Evolutionary conservation across 2,797 vertebrate species (phyloP).

Genomic region (Phoebastria nigripes): DNA sequence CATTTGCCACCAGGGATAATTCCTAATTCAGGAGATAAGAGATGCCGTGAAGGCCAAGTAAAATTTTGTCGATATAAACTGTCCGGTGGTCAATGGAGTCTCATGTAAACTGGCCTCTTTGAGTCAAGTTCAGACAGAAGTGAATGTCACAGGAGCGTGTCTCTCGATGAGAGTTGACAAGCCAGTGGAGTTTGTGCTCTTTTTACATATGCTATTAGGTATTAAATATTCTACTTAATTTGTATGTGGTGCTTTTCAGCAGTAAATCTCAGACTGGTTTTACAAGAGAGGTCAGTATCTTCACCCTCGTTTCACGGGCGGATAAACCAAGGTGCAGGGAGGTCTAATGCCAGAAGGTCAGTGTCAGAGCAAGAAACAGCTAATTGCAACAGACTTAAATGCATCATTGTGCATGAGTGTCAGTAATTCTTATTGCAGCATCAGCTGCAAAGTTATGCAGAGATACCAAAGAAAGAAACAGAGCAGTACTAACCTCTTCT

Average conservation of each 20-base stretch:
- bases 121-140: not conserved
- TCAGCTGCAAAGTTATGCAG: not conserved
- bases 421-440: not conserved
- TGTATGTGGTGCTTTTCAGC: not conserved
- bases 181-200: not conserved
- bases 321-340: not conserved
- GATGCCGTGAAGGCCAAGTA: not conserved
- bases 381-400: constrained; percentile 31
- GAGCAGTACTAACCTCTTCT: not conserved
- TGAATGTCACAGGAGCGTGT: rapidly evolving
- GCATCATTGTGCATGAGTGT: not conserved
- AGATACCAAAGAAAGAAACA: not conserved
- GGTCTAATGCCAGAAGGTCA: not conserved
- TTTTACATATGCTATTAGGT: not conserved
- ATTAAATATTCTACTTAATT: not conserved
- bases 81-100: not conserved
- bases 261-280: constrained; percentile 5
- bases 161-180: not conserved
- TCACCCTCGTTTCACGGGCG: not conserved
- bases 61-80: not conserved
- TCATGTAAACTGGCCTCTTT: not conserved
- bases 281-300: not conserved
- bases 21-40: not conserved
- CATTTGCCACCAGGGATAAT: not conserved
- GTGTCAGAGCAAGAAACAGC: not conserved